Percentiles rank a stretch among this genome's conserved stretches.
Conservation (phyloP, 2,797 vertebrate species). For the Crypturellus tataupa region DNA sequence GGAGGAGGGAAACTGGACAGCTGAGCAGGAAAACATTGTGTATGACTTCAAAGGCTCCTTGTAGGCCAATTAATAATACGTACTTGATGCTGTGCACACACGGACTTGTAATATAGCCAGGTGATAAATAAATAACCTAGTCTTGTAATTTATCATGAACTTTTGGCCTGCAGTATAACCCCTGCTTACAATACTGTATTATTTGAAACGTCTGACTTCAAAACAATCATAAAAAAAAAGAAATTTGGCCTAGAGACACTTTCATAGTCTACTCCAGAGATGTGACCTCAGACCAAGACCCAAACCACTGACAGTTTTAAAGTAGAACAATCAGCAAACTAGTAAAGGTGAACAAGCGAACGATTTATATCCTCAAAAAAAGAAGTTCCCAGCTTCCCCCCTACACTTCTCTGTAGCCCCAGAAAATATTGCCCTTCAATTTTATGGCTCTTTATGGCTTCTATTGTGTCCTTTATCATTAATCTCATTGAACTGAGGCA, state of each 20-base stretch:
- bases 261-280: not conserved
- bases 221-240: not conserved
- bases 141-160: not conserved
- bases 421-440: not conserved
- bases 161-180: not conserved
- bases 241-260: not conserved
- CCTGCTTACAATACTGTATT: not conserved
- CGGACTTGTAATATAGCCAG: not conserved
- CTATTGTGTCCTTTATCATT: not conserved
- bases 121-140: not conserved
- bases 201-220: not conserved
- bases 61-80: not conserved
- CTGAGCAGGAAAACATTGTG: conserved; percentile 12
- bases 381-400: conserved; percentile 22
- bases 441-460: not conserved
- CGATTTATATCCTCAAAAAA: conserved; percentile 25
- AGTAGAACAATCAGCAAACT: not conserved
- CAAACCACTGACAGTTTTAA: conserved; percentile 6
- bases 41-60: not conserved
- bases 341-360: not conserved
- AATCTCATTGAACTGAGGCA: not conserved
- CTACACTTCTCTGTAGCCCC: not conserved
- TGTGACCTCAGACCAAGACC: not conserved
- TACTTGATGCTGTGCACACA: not conserved
- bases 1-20: not conserved